Evolutionary conservation across 2,888 invertebrate genomes (phyloP), one percentile per base, ranked within the genome.

Genomic region (Lithodes maja): DNA sequence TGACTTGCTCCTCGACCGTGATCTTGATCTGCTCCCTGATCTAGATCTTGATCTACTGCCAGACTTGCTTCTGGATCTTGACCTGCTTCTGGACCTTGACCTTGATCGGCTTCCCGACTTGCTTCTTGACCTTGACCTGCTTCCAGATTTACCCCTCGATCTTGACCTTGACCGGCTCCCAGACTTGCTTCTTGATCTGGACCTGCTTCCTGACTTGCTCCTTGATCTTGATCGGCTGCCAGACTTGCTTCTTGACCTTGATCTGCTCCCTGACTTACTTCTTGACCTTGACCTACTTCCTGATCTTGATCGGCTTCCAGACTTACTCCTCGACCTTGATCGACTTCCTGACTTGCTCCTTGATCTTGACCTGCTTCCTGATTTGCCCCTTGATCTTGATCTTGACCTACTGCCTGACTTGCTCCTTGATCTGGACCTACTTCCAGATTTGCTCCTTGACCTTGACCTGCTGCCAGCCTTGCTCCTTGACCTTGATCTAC

Each of bases 171-270:
- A 78, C 75, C 82, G 49, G 3, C 80, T 68, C 12, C 68, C 71
- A 50, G 92, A 90, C 87, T 79, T 80, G 2, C 61, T 69, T 54
- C 86, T 80, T 52, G 89, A 83, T n/a, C 89, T 77, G n/a, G 79
- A 52, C 12, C 80, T n/a, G 1, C 53, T 53, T 53, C 90, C n/a
- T 55, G 80, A 87, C 78, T 75, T 88, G 17, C 85, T 81, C 53
- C 89, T 80, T 33, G 89, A 89, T 33, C 87, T 9, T 2, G 87
- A 78, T 50, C 88, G 9, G 12, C 84, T 84, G 15, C 83, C 74
- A 52, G 85, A 77, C 68, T 52, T 80, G 53, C 81, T 75, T 12
- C 83, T 86, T 2, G 82, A 78, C 12, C 85, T 55, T 5, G 81
- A 50, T 5, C 78, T 53, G 85, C 91, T 15, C 17, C 78, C 69